phyloP scores from a whole-genome alignment of 2,113 vertebrate genomes.

The Thunnus thynnus region DNA sequence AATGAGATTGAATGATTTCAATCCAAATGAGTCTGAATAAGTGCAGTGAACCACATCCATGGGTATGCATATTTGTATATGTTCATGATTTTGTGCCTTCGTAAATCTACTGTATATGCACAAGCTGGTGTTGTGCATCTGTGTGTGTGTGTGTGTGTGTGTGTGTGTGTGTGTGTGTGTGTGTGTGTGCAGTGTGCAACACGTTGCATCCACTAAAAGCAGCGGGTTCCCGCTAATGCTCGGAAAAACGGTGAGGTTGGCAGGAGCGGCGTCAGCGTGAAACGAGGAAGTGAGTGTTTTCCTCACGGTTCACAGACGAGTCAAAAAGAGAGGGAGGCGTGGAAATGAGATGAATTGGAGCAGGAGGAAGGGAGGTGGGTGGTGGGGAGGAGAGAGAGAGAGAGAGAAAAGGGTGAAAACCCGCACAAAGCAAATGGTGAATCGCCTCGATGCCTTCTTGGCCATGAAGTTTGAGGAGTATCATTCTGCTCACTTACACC shows the following conservation, averaged over 20 bases:
- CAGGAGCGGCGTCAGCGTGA: background rate
- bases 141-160: conserved; percentile 20
- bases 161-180: background rate
- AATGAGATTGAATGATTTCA: conserved; percentile 51
- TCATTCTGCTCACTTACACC: conserved; percentile 37
- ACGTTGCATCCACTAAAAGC: background rate
- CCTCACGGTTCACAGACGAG: conserved; percentile 70
- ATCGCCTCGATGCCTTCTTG: conserved; percentile 30
- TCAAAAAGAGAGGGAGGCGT: conserved; percentile 56
- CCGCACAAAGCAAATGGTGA: conserved; percentile 39
- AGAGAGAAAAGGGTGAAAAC: conserved; percentile 3
- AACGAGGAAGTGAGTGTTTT: conserved; percentile 55
- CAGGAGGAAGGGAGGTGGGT: background rate
- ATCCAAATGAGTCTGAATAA: conserved; percentile 44
- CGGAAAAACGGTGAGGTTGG: conserved; percentile 1
- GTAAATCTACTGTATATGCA: conserved; percentile 7
- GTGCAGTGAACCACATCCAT: conserved; percentile 36
- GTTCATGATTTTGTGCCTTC: background rate
- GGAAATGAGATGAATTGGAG: conserved; percentile 71
- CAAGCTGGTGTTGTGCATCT: background rate
- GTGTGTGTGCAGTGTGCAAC: conserved; percentile 2
- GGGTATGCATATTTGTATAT: background rate
- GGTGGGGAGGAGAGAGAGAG: background rate
- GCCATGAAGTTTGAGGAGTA: conserved; percentile 47
- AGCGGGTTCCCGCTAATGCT: conserved; percentile 14